Conservation (phyloP, 2,888 invertebrate species). For the Sclerodermus sp. region DNA sequence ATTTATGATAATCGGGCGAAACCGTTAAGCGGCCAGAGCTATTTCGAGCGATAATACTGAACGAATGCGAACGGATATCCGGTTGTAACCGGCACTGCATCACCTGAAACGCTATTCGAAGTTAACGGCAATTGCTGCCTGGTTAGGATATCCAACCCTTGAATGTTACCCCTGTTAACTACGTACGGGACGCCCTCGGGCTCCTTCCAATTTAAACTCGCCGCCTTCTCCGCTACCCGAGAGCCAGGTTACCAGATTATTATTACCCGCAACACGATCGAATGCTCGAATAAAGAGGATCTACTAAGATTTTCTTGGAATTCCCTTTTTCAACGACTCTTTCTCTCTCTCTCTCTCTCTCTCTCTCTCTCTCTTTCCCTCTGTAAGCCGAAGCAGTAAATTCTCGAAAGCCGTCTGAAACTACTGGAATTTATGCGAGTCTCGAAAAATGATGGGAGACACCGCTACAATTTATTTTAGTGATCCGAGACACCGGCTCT, state of each 20-base stretch:
- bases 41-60: slow-evolving; percentile 11
- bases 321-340: not conserved
- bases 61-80: slow-evolving; percentile 12
- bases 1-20: no score
- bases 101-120: slow-evolving; percentile 14
- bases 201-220: slow-evolving; percentile 28
- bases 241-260: slow-evolving; percentile 23
- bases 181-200: slow-evolving; percentile 24
- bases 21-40: no score
- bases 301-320: slow-evolving; percentile 5
- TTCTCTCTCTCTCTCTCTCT: not conserved
- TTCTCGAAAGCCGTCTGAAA: no score
- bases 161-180: slow-evolving; percentile 22
- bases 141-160: slow-evolving; percentile 18
- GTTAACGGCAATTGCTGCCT: slow-evolving; percentile 26
- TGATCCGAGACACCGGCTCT: no score
- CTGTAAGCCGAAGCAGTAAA: no score
- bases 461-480: no score
- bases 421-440: no score
- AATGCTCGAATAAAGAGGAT: slow-evolving; percentile 12
- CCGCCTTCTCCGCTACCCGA: slow-evolving; percentile 5
- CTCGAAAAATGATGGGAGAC: no score
- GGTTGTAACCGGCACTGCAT: slow-evolving; percentile 12
- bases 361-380: not conserved
- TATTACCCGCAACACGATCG: slow-evolving; percentile 15